Base-by-base conservation (phyloP, 2,797 vertebrate genomes). In the Pterois miles region DNA sequence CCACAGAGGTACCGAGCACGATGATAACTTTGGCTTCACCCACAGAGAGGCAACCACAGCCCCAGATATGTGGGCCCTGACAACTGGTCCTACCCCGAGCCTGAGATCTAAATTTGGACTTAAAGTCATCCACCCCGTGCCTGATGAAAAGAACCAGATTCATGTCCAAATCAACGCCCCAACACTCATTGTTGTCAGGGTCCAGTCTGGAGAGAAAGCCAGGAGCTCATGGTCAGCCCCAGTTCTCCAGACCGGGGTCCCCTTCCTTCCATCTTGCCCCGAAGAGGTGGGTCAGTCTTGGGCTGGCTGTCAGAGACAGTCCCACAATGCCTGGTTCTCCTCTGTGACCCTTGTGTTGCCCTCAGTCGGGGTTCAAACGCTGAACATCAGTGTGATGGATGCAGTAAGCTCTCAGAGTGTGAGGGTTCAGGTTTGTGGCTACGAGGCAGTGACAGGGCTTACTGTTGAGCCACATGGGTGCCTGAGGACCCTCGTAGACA, bases 151-250 rank as follows among this genome's bases (percentile, higher is more conserved):
- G 2, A 93, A 91, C n/a, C 85, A 72, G 71, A 91, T 96, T 70
- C 84, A 96, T 22, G 40, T 96, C 16, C 74, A 85, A 60, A 76
- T 94, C 23, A 89, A 93, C 3, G 13, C 74, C 25, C 86, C 89
- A 13, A 82, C 76, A 2, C 33, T 94, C 13, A 77, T 96, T 11
- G 88, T 96, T 29, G 74, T 95, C 63, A 93, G 86, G 78, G 89
- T 92, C 8, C 23, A 70, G 9, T 93, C 91, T 40, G 94, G 86
- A 56, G 79, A 86, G 36, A 88, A 81, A 2, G 89, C 91, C 40
- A 88, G 43, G 5, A 95, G 94, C 58, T 91, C 91, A 9, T 96
- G 96, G 96, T 95, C 93, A 2, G 90, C 83, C 3, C 94, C 94
- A 0, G 89, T 95, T 59, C 88, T 87, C 18, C 92, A 81, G 33